Evolutionary conservation across 2,888 invertebrate species (phyloP).

Genomic region (Protonemura montana): DNA sequence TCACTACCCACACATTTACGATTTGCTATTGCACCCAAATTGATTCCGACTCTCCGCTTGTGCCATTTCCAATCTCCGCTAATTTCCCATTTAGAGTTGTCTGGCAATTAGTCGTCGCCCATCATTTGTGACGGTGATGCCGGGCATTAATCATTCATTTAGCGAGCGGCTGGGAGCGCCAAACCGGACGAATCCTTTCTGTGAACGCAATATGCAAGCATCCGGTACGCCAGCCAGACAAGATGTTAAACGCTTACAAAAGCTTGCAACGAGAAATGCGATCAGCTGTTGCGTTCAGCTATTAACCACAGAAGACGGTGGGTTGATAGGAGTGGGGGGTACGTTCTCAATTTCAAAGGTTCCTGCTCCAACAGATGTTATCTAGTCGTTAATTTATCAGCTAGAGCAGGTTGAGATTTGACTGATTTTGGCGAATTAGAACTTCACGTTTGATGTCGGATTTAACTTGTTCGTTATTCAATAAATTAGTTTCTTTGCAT

Average conservation of each 20-base stretch:
- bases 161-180: not conserved
- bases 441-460: too few relatives aligned
- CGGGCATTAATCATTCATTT: not conserved
- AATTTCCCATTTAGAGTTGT: not conserved
- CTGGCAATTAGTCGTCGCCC: slow-evolving; percentile 15
- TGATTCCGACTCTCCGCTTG: not conserved
- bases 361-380: too few relatives aligned
- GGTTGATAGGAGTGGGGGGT: too few relatives aligned
- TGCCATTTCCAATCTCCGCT: not conserved
- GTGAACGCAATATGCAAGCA: not conserved
- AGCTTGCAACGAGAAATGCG: not conserved
- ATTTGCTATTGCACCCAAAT: not conserved
- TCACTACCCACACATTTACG: not conserved
- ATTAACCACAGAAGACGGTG: not conserved
- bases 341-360: too few relatives aligned
- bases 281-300: not conserved
- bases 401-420: too few relatives aligned
- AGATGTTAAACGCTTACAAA: not conserved
- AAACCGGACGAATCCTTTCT: not conserved
- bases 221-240: not conserved
- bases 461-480: too few relatives aligned
- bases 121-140: not conserved
- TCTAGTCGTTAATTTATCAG: too few relatives aligned
- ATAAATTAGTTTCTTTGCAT: too few relatives aligned
- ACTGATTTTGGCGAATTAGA: too few relatives aligned